phyloP scores from a whole-genome alignment of 1,140 invertebrate species.

The Drosophila cardini region DNA sequence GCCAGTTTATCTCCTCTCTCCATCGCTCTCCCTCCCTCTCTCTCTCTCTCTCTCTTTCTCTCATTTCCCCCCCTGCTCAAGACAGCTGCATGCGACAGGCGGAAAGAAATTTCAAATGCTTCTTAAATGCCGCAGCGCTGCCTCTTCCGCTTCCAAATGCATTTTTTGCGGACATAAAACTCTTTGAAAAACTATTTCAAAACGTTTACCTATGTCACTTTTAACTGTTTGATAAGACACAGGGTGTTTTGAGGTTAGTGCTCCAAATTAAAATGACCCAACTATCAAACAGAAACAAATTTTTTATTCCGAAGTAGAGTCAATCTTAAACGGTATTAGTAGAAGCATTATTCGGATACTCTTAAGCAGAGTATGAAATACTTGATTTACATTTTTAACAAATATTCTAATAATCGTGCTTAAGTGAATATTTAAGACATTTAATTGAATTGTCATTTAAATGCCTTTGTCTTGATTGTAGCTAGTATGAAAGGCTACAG shows the following conservation, averaged over 20 bases:
- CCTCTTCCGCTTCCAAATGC: slow-evolving; percentile 38
- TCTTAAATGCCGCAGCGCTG: slow-evolving; percentile 34
- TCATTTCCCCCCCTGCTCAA: neutral
- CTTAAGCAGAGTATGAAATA: no score
- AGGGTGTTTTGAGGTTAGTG: neutral
- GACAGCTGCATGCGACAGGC: slow-evolving; percentile 27
- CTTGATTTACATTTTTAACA: no score
- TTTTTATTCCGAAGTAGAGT: no score
- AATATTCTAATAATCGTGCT: no score
- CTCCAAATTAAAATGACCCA: no score
- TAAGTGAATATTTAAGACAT: no score
- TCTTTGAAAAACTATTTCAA: neutral
- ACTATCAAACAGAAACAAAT: no score
- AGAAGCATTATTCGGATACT: no score
- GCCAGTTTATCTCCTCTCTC: slow-evolving; percentile 6
- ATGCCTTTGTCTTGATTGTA: no score
- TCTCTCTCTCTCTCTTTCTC: neutral
- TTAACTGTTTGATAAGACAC: slow-evolving; percentile 2
- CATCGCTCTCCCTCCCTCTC: neutral
- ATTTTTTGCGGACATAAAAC: slow-evolving; percentile 51
- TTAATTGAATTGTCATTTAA: no score
- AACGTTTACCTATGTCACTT: neutral
- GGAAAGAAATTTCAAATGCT: slow-evolving; percentile 54
- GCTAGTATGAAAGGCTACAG: no score
- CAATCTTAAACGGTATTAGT: no score